A percentile compares a stretch with the other conserved stretches of the same genome.
Conservation (phyloP, 1,140 invertebrate genomes). For the Nymphalis io region DNA sequence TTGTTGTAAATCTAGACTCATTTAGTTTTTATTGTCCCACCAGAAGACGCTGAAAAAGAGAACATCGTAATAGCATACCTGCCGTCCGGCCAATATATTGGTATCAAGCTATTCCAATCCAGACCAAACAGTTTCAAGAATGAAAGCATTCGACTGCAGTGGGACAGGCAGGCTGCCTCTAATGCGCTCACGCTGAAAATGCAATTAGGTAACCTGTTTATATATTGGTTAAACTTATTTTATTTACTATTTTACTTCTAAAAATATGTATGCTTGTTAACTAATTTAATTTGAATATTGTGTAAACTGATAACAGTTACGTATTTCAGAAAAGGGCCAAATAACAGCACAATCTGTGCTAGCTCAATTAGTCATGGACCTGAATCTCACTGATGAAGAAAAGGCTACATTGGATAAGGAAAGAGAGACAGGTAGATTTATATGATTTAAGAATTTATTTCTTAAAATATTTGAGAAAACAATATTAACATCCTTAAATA, state of each 20-base stretch:
- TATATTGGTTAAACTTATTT: too few relatives aligned
- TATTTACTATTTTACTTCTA: too few relatives aligned
- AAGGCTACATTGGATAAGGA: constrained; percentile 75
- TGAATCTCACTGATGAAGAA: constrained; percentile 76
- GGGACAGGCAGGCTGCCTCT: constrained; percentile 82
- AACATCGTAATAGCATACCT: constrained; percentile 82
- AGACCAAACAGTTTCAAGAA: constrained; percentile 59
- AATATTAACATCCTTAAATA: too few relatives aligned
- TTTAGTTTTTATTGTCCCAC: constrained; percentile 6
- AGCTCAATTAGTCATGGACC: constrained; percentile 82
- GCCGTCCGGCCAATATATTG: constrained; percentile 81
- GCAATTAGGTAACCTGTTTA: constrained; percentile 76
- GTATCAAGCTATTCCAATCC: constrained; percentile 80
- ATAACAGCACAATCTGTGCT: constrained; percentile 82
- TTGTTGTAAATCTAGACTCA: background rate
- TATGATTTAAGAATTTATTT: too few relatives aligned
- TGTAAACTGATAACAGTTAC: background rate
- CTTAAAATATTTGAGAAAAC: too few relatives aligned
- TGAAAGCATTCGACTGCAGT: constrained; percentile 80
- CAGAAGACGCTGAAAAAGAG: constrained; percentile 63
- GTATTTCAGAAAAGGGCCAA: constrained; percentile 81
- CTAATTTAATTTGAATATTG: too few relatives aligned
- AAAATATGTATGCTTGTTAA: too few relatives aligned
- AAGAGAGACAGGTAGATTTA: constrained; percentile 63
- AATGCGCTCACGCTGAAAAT: constrained; percentile 82